Percentiles rank a stretch among this genome's conserved stretches.
phyloP scores from a whole-genome alignment of 2,888 invertebrate genomes.

The Anodontia alba region DNA sequence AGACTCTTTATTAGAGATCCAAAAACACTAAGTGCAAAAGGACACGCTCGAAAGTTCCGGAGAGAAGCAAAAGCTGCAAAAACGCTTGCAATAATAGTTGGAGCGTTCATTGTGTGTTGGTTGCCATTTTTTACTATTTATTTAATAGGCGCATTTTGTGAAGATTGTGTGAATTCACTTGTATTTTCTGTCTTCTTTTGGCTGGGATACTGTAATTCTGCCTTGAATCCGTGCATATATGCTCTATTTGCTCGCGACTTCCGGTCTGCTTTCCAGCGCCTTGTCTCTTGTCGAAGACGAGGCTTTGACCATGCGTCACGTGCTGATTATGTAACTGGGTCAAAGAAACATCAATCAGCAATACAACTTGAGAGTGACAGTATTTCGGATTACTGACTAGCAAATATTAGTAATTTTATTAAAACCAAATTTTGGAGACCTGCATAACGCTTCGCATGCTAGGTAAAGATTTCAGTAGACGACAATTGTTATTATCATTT shows the following conservation, averaged over 20 bases:
- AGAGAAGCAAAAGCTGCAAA: slow-evolving; percentile 99
- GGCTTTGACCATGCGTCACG: slow-evolving; percentile 49
- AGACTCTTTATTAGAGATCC: slow-evolving; percentile 51
- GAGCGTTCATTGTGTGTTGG: slow-evolving; percentile 98
- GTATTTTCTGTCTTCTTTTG: slow-evolving; percentile 97
- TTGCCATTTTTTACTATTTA: slow-evolving; percentile 98
- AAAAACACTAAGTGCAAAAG: slow-evolving; percentile 91
- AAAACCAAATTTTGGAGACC: no score
- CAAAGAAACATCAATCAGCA: slow-evolving; percentile 28
- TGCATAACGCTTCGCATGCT: no score
- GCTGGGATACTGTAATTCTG: slow-evolving; percentile 99
- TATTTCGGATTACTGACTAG: slow-evolving; percentile 53
- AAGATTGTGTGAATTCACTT: slow-evolving; percentile 90
- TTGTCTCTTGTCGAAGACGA: slow-evolving; percentile 86
- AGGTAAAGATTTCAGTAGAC: no score
- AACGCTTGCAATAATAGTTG: slow-evolving; percentile 98
- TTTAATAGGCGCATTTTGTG: slow-evolving; percentile 93
- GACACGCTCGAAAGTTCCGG: slow-evolving; percentile 91
- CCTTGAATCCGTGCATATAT: slow-evolving; percentile 97
- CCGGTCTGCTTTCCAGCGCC: slow-evolving; percentile 96
- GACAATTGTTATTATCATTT: no score
- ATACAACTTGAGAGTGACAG: slow-evolving; percentile 59
- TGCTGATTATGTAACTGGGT: slow-evolving; percentile 49
- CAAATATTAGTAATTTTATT: not conserved
- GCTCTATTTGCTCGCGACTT: slow-evolving; percentile 98